Conservation (phyloP, 2,888 invertebrate species). For the Limnephilus auricula region DNA sequence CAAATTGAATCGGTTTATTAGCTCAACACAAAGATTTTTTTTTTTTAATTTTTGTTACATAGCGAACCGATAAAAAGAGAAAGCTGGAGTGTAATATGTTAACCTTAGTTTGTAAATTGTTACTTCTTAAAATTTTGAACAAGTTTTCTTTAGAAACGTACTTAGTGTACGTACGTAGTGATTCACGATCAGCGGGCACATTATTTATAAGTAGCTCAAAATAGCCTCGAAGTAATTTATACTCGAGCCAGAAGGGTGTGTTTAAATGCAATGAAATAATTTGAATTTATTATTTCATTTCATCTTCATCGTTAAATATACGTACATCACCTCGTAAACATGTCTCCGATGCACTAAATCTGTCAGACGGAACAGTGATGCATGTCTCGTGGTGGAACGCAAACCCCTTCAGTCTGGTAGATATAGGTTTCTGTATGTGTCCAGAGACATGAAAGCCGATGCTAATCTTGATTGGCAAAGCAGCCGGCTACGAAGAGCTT, state of each 20-base stretch:
- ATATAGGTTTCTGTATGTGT: background rate
- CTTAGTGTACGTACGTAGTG: too few species aligned
- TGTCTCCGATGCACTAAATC: background rate
- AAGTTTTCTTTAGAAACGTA: background rate
- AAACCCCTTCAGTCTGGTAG: background rate
- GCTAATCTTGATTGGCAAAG: background rate
- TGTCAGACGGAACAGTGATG: conserved; percentile 11
- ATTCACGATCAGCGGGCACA: background rate
- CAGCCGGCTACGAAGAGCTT: background rate
- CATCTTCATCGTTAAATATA: background rate
- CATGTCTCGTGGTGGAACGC: background rate
- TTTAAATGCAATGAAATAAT: background rate
- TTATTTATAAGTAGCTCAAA: background rate
- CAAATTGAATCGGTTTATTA: too few species aligned
- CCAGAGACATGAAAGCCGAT: conserved; percentile 1
- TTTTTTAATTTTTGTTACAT: too few species aligned
- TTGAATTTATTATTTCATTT: background rate
- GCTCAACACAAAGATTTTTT: too few species aligned
- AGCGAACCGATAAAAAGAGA: too few species aligned
- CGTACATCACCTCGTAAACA: conserved; percentile 1
- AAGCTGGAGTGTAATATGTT: too few species aligned
- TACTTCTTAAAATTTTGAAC: background rate
- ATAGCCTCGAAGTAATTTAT: background rate
- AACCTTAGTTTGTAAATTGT: too few species aligned
- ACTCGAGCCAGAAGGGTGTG: background rate